Evolutionary conservation across 2,888 invertebrate genomes (phyloP), one percentile per base, ranked within the genome.

Genomic region (Cacoxenus indagator): DNA sequence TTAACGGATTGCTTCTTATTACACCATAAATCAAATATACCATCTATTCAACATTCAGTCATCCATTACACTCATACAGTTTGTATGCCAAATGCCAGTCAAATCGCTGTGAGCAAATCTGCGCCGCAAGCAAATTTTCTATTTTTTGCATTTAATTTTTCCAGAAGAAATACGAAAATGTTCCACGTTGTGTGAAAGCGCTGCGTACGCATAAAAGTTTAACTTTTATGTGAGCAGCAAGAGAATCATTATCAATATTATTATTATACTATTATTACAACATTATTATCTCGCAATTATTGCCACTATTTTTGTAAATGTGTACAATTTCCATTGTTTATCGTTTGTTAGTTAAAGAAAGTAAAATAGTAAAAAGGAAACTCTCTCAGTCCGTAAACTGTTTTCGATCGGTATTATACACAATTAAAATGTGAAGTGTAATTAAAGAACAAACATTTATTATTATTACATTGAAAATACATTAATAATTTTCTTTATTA

Each of bases 301-400:
- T 75, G 71, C 73, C 77, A 72, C 76, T 77, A 77, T 77, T 77
- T 77, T 77, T 77, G 75, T 77, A 77, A 73, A 73, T 76, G 68
- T 76, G 71, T 78, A 80, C 79, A 78, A 72, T 62, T 62, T 22
- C 22, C 43, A 62, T 62, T 62, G 61, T 62, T 62, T 62, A 62
- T 62, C 61, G 61, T 62, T 62, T 62, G 61, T 62, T 62, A 62
- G 61, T 62, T 62, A 62, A 62, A 62, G 24, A 37, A 59, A 59
- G 31, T 9, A 45, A 45, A 43, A 62, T 62, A 62, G 61, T 9
- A 26, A 62, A 51, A 62, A 22, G 22, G 24, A 61, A 43, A 55
- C 26, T 55, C 14, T 51, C 27, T 55, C 55, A 55, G 14, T 27
- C 55, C 19, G 19, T 55, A 55, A 26, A 43, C 37, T 43, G 11